These are phyloP conservation scores for Mustela nigripes DNA, from an alignment of 2,113 vertebrate species.

Conservation along the genomic window DNA sequence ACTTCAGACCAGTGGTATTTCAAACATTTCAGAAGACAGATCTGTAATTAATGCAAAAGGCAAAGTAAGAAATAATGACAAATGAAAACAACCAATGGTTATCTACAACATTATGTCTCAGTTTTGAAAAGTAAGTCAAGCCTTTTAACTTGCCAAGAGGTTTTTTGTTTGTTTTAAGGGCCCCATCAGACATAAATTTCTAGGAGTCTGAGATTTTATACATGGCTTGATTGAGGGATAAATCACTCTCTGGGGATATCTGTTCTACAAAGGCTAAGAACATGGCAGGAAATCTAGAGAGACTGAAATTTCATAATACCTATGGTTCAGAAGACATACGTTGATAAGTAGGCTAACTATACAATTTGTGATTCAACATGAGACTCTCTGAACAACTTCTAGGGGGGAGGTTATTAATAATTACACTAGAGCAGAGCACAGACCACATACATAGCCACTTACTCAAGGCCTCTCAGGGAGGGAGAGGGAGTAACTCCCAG, in stretches of 20 bases:
- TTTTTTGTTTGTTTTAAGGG: not conserved
- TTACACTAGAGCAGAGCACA: not conserved
- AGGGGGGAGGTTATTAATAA: not conserved
- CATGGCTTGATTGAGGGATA: not conserved
- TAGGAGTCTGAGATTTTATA: not conserved
- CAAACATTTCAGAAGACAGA: not conserved
- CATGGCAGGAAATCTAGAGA: not conserved
- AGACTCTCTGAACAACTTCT: not conserved
- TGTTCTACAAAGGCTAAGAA: constrained; percentile 10
- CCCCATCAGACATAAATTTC: not conserved
- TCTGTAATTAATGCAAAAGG: not conserved
- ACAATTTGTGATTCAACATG: not conserved
- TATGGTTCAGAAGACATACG: not conserved
- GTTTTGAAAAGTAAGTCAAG: constrained; percentile 8
- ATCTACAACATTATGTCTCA: not conserved
- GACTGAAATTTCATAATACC: not conserved
- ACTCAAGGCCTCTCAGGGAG: not conserved
- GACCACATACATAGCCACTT: not conserved
- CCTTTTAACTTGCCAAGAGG: not conserved
- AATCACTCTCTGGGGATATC: not conserved
- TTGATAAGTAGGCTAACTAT: not conserved
- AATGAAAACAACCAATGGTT: not conserved
- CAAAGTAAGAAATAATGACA: not conserved
- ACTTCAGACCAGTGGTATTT: not conserved
- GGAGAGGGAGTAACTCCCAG: not conserved